Evolutionary conservation across 2,797 vertebrate species (phyloP).

Genomic region (Paramormyrops hopkinsi): DNA sequence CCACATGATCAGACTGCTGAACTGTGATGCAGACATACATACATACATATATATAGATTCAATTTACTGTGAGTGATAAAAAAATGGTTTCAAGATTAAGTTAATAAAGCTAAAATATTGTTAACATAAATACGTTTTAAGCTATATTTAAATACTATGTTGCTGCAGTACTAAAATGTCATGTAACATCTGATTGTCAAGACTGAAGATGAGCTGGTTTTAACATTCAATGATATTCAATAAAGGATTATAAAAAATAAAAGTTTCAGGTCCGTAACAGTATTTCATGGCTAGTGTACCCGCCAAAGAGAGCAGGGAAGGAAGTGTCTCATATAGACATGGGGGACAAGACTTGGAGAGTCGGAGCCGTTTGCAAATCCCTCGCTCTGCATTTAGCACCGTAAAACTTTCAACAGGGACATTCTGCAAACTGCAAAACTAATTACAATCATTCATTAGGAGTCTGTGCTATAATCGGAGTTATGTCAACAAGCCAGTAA

Average conservation of each 20-base stretch:
- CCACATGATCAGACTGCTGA: neutral
- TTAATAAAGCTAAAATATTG: neutral
- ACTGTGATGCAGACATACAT: neutral
- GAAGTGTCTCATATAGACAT: constrained; percentile 3
- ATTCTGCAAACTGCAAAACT: neutral
- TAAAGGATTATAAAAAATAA: neutral
- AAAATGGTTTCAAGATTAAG: neutral
- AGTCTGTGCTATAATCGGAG: neutral
- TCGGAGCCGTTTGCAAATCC: neutral
- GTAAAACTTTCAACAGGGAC: constrained; percentile 15
- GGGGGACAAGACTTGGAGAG: neutral
- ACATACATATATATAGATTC: neutral
- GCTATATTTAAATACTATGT: neutral
- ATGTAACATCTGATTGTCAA: neutral
- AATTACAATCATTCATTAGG: constrained; percentile 24
- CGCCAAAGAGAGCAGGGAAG: neutral
- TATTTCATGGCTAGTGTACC: neutral
- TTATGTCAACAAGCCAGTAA: constrained; percentile 15
- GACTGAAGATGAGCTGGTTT: neutral
- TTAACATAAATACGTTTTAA: neutral
- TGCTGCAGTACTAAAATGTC: neutral
- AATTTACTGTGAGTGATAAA: neutral
- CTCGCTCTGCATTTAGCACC: neutral
- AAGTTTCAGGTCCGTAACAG: neutral
- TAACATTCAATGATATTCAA: neutral